Evolutionary conservation across 2,797 vertebrate genomes (phyloP).

Genomic region (Petrocephalus schoutedeni): DNA sequence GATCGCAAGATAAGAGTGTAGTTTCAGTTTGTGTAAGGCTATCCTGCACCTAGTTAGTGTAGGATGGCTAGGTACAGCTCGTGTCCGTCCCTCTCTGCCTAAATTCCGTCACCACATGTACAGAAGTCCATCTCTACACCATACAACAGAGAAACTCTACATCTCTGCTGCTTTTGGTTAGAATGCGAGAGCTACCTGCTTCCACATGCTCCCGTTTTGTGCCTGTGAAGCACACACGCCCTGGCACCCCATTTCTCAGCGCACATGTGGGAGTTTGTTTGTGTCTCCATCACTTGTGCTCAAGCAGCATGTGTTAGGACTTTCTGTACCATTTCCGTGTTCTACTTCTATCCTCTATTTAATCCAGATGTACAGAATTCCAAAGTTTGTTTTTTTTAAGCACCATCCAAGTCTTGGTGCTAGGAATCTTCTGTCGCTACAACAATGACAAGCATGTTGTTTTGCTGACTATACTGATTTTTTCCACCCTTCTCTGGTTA

Average conservation of each 20-base stretch:
- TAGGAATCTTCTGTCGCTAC: not conserved
- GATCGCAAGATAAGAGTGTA: not conserved
- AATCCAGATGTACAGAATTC: not conserved
- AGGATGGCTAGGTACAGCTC: not conserved
- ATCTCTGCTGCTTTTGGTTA: not conserved
- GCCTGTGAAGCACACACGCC: too few species aligned
- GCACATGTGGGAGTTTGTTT: not conserved
- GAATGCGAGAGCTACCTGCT: not conserved
- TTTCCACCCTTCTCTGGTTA: not conserved
- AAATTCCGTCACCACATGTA: not conserved
- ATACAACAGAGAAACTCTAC: not conserved
- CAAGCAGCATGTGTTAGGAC: not conserved
- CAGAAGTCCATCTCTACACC: not conserved
- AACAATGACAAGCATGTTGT: not conserved
- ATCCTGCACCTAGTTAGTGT: not conserved
- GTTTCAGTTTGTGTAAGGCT: not conserved
- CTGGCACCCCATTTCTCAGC: not conserved
- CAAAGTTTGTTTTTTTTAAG: not conserved
- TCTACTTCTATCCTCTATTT: not conserved
- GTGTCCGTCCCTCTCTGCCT: not conserved
- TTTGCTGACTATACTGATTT: not conserved
- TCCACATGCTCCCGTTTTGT: not conserved
- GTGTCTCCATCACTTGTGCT: not conserved
- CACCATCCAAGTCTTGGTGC: not conserved
- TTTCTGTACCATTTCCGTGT: not conserved